phyloP scores from a whole-genome alignment of 2,797 vertebrate species.

The Carapus acus region DNA sequence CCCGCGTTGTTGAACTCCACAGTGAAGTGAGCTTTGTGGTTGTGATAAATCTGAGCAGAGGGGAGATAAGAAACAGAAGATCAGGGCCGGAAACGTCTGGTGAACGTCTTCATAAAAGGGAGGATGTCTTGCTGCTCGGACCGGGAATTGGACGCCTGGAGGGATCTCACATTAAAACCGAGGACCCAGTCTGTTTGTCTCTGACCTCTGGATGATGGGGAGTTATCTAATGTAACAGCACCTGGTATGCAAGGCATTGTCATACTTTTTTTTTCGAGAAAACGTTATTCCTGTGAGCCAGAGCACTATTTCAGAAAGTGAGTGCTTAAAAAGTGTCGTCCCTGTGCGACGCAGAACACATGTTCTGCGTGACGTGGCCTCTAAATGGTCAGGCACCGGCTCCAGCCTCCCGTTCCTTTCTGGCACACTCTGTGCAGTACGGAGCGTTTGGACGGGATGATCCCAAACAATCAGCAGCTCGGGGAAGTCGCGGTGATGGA shows the following conservation, averaged over 20 bases:
- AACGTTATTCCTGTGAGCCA: no score
- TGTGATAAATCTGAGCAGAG: conserved; percentile 61
- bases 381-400: no score
- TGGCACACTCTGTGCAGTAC: conserved; percentile 8
- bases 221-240: no score
- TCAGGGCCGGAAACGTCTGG: not conserved
- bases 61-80: conserved; percentile 16
- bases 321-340: no score
- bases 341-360: no score
- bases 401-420: conserved; percentile 4
- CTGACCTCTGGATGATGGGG: no score
- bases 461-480: conserved; percentile 1
- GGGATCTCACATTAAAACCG: conserved; percentile 51
- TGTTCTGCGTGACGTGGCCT: no score
- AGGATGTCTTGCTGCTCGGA: not conserved
- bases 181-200: no score
- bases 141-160: conserved; percentile 55
- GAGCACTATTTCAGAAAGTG: no score
- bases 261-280: no score
- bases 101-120: no score
- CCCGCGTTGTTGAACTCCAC: conserved; percentile 84
- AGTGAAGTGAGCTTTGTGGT: conserved; percentile 73
- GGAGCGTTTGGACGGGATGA: not conserved
- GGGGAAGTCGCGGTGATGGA: conserved; percentile 2
- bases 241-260: no score